Evolutionary conservation across 2,888 invertebrate species (phyloP).

Genomic region (Eupelmus urozonus): DNA sequence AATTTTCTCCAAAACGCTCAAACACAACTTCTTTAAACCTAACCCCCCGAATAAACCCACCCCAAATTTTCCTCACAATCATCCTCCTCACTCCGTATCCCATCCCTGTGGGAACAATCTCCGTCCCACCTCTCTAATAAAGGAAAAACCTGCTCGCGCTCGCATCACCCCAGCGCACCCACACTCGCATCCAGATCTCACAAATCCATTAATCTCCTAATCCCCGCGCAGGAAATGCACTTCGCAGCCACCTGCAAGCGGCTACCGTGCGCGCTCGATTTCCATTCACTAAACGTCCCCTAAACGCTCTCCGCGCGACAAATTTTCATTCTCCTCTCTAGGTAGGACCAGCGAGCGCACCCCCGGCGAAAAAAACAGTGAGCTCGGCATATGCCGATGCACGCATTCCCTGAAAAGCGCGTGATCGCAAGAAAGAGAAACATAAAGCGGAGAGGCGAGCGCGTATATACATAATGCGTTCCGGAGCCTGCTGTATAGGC

Average conservation of each 20-base stretch:
- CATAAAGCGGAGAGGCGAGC: conserved; percentile 15
- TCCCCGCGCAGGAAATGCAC: neutral
- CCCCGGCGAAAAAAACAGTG: neutral
- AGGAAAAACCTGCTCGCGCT: neutral
- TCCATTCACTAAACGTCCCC: neutral
- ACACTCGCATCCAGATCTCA: neutral
- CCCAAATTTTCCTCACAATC: no score
- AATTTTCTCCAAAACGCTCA: no score
- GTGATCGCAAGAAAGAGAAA: conserved; percentile 36
- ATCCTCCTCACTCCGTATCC: no score
- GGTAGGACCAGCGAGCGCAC: neutral
- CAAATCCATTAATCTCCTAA: conserved; percentile 15
- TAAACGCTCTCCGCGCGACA: neutral
- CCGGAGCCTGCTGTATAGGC: neutral
- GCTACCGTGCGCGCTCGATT: neutral
- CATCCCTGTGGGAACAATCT: no score
- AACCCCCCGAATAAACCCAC: no score
- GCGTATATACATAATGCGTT: conserved; percentile 28
- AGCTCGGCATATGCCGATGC: conserved; percentile 30
- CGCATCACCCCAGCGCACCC: neutral
- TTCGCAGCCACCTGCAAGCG: neutral
- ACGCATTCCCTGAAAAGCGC: conserved; percentile 28
- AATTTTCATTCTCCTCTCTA: conserved; percentile 14
- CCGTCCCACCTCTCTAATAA: no score
- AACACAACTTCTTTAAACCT: no score